Evolutionary conservation across 2,797 vertebrate genomes (phyloP), one percentile per base, ranked within the genome.

Genomic region (Falco concolor): DNA sequence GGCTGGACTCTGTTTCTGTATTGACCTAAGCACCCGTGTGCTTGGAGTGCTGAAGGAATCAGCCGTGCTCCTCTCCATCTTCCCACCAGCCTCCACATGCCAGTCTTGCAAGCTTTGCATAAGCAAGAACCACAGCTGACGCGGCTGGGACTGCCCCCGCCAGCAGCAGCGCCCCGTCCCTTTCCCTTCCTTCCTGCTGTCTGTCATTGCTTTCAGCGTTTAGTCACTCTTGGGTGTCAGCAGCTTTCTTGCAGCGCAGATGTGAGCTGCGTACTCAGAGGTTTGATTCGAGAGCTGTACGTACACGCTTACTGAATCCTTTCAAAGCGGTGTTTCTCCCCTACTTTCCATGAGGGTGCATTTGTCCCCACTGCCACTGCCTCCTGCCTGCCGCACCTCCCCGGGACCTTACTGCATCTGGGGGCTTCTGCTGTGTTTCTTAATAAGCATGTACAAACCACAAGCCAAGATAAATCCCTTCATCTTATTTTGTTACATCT

Each of bases 331-430:
- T 15, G 38, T 73, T 92, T 70, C 60, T 69, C 22, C 32, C 22
- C 12, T 42, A 4, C 32, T 57, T 75, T 24, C n/a, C 22, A 2
- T 4, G 20, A 54, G 19, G 38, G 5, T 45, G 47, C 34, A 4
- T 77, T 68, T 50, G 15, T 25, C 11, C 13, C 12, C 4, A 38
- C 9, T 60, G 45, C 23, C 10, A 0, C 54, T 21, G 15, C 44
- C 50, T 13, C 24, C 27, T 23, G 12, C 79, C 27, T 0, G 1
- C 47, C 15, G 0, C 42, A 24, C 6, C 36, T 44, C 32, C 47
- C 2, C 3, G 0, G 9, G 16, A 24, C 47, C 44, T 65, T 0
- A 0, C 53, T 25, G 16, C 23, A 5, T 13, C 63, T 49, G 6
- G 13, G 25, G 3, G 23, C 75, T 77, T 72, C 42, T 65, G 19